These are phyloP conservation scores for Actinopyga echinites DNA, from an alignment of 53 echinoderm and acorn worm species.

Conservation along the genomic window DNA sequence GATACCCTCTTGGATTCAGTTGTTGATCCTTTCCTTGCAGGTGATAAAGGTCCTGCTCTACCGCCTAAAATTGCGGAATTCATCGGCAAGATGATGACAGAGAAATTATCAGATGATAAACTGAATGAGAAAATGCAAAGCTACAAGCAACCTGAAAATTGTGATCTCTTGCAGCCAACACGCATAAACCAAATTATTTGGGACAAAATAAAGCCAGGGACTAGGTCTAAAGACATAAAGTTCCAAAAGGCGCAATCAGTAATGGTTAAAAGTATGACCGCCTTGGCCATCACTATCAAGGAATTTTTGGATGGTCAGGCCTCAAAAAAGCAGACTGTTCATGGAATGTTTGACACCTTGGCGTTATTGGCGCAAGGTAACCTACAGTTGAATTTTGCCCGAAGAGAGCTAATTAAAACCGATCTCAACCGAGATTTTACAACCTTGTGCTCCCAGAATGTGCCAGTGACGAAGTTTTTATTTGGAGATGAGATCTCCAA, in stretches of 20 bases:
- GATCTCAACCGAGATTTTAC: constrained; percentile 28
- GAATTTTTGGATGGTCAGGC: neutral
- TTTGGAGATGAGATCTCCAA: neutral
- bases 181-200: constrained; percentile 21
- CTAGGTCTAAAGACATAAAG: no score
- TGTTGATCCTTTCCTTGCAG: constrained; percentile 3
- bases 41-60: constrained; percentile 6
- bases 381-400: constrained; percentile 17
- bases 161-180: constrained; percentile 21
- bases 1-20: constrained; percentile 13
- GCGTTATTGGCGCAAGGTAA: neutral
- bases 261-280: no score
- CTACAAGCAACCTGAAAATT: constrained; percentile 21
- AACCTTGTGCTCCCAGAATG: constrained; percentile 29
- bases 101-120: constrained; percentile 16
- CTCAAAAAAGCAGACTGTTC: neutral
- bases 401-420: constrained; percentile 34
- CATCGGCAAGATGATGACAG: constrained; percentile 10
- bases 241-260: no score
- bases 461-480: constrained; percentile 1
- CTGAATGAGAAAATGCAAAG: neutral
- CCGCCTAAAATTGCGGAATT: constrained; percentile 19
- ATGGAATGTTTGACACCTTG: neutral
- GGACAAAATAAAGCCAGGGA: constrained; percentile 4
- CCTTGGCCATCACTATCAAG: constrained; percentile 17